phyloP scores from a whole-genome alignment of 2,888 invertebrate species.

The Melieria picta region DNA sequence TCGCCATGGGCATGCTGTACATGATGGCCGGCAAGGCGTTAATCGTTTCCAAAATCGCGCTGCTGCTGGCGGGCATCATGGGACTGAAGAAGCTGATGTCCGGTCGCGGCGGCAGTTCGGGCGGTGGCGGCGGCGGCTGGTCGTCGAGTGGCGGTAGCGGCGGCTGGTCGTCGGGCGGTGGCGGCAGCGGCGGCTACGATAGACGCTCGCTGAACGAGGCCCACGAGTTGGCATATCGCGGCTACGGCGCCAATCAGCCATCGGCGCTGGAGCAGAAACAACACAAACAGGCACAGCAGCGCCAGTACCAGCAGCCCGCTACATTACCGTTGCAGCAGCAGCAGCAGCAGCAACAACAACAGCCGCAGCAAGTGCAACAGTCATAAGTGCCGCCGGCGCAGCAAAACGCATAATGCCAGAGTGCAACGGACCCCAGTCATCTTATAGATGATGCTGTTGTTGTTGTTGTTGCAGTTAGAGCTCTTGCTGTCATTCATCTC shows the following conservation, averaged over 20 bases:
- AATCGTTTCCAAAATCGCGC: conserved; percentile 81
- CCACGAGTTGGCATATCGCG: conserved; percentile 78
- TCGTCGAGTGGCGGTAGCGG: conserved; percentile 66
- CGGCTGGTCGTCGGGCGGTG: conserved; percentile 64
- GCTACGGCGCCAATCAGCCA: conserved; percentile 68
- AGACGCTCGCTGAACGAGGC: conserved; percentile 72
- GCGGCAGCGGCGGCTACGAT: conserved; percentile 72
- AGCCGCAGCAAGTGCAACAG: conserved; percentile 32
- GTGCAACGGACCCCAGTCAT: no score
- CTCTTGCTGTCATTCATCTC: background rate
- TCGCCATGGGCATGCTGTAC: conserved; percentile 84
- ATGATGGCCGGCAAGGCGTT: conserved; percentile 86
- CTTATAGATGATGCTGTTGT: no score
- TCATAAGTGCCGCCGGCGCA: conserved; percentile 30
- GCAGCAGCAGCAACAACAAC: conserved; percentile 17
- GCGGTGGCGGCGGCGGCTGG: conserved; percentile 68
- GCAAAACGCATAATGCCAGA: background rate
- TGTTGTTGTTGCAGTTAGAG: background rate
- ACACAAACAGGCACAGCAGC: conserved; percentile 41
- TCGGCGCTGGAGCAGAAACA: conserved; percentile 45
- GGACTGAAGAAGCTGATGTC: conserved; percentile 83
- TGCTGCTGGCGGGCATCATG: conserved; percentile 83
- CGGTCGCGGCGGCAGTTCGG: conserved; percentile 72
- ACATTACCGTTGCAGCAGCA: background rate
- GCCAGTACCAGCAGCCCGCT: background rate